Conservation (phyloP, 2,888 invertebrate species). For the Ferdinandea cuprea region DNA sequence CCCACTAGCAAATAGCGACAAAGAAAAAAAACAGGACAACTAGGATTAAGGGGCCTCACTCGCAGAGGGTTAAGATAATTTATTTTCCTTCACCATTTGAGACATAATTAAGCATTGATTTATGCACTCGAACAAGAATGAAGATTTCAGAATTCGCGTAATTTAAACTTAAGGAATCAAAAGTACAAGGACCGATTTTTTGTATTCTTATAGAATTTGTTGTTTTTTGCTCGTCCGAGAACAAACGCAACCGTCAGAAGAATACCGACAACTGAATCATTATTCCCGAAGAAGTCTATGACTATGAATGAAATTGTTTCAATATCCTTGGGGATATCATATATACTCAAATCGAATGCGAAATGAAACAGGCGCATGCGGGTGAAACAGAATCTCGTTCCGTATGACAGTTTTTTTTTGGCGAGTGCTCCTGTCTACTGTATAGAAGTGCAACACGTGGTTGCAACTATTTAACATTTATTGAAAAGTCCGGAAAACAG, state of each 20-base stretch:
- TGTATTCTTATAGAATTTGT: not conserved
- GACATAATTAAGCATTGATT: slow-evolving; percentile 3
- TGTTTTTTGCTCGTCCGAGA: slow-evolving; percentile 11
- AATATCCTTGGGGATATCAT: slow-evolving; percentile 1
- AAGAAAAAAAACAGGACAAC: slow-evolving; percentile 22
- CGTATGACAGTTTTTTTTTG: slow-evolving; percentile 53
- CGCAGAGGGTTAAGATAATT: not conserved
- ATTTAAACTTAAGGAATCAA: slow-evolving; percentile 6
- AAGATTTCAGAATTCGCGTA: not conserved
- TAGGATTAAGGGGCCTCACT: slow-evolving; percentile 4
- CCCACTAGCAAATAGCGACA: slow-evolving; percentile 19
- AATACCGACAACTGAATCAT: slow-evolving; percentile 56
- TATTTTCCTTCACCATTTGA: not conserved
- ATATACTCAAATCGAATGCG: not conserved
- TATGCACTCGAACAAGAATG: not conserved
- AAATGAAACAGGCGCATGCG: slow-evolving; percentile 57
- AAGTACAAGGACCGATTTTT: not conserved
- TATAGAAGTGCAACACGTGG: slow-evolving; percentile 47
- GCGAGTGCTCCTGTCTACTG: not conserved
- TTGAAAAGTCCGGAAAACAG: too few relatives aligned
- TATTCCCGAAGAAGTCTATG: slow-evolving; percentile 9
- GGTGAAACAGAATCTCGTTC: not conserved
- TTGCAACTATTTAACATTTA: not conserved
- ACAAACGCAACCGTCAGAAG: slow-evolving; percentile 49
- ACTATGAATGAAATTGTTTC: slow-evolving; percentile 56